Conservation (phyloP, 2,888 invertebrate species). For the Eupithecia subfuscata region DNA sequence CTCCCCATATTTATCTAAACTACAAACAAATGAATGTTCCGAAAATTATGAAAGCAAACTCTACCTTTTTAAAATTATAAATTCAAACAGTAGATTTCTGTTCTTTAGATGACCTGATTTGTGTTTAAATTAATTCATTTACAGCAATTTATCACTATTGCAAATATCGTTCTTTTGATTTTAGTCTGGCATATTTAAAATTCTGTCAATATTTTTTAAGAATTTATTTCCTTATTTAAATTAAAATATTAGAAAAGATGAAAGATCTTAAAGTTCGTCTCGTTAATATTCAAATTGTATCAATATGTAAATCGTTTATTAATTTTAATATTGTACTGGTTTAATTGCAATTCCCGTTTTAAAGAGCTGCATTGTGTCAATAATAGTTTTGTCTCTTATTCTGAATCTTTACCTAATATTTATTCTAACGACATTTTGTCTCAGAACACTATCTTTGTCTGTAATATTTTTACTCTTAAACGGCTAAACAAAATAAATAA, state of each 20-base stretch:
- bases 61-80: no score
- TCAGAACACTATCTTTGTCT: not conserved
- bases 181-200: not conserved
- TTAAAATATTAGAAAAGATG: not conserved
- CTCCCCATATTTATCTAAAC: not conserved
- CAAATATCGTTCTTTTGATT: not conserved
- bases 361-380: not conserved
- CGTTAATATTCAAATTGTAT: not conserved
- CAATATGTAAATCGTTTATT: not conserved
- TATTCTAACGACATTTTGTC: not conserved
- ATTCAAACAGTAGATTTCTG: not conserved
- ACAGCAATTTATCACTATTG: conserved; percentile 5
- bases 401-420: not conserved
- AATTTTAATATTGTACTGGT: not conserved
- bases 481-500: no score
- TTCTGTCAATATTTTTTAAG: not conserved
- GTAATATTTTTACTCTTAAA: not conserved
- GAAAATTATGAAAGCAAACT: no score
- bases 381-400: not conserved
- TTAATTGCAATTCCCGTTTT: not conserved
- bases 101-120: conserved; percentile 11
- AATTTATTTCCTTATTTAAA: not conserved
- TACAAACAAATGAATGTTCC: no score
- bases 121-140: conserved; percentile 13
- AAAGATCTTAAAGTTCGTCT: not conserved